Conservation (phyloP, 64 coral and sea anemone genomes). For the Stichodactyla helianthus region DNA sequence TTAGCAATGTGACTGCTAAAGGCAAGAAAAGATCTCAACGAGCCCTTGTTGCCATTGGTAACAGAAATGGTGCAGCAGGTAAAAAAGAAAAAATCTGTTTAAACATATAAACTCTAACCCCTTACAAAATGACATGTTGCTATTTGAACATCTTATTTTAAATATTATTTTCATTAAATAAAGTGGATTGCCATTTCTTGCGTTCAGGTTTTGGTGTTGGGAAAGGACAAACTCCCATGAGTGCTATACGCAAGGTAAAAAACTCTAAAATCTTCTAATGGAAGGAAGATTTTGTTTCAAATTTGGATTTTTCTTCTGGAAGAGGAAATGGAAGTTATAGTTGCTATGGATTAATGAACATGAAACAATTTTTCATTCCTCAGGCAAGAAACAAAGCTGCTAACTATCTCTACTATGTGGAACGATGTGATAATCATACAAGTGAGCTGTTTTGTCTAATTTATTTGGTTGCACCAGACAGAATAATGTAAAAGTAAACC, state of each 20-base stretch:
- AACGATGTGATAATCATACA: constrained; percentile 78
- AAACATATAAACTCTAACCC: too few species aligned
- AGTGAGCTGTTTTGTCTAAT: constrained; percentile 29
- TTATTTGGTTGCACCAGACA: background rate
- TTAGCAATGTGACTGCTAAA: constrained; percentile 84
- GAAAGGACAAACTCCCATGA: constrained; percentile 76
- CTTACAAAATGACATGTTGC: too few species aligned
- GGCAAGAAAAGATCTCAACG: constrained; percentile 80
- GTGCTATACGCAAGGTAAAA: constrained; percentile 77
- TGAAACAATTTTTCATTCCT: background rate
- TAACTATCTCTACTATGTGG: constrained; percentile 71
- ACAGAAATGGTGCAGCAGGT: constrained; percentile 91
- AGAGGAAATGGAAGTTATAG: too few species aligned
- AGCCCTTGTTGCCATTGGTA: constrained; percentile 89
- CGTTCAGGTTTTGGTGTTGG: constrained; percentile 88
- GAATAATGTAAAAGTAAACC: background rate
- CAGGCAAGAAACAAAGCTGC: constrained; percentile 78
- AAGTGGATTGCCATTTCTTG: background rate
- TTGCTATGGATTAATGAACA: too few species aligned
- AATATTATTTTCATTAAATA: background rate
- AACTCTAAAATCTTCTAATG: background rate
- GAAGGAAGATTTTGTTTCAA: too few species aligned
- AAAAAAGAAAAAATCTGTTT: background rate
- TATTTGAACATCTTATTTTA: background rate
- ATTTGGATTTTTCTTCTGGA: too few species aligned